phyloP scores from a whole-genome alignment of 1,140 invertebrate species.

The Hyphantria cunea region DNA sequence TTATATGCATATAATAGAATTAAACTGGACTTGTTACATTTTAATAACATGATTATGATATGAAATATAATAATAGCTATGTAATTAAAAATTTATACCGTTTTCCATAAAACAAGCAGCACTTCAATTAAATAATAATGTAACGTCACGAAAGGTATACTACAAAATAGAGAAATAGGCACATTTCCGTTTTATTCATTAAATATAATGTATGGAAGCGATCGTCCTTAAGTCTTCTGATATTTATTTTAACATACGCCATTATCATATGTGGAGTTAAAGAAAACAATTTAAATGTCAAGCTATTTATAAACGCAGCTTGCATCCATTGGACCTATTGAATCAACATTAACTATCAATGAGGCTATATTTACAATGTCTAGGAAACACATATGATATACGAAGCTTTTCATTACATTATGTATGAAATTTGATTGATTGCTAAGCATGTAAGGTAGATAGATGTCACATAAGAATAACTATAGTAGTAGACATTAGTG shows the following conservation, averaged over 20 bases:
- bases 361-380: slow-evolving; percentile 10
- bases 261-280: slow-evolving; percentile 11
- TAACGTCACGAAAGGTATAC: too few species aligned
- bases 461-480: too few species aligned
- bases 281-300: slow-evolving; percentile 21
- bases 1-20: not conserved
- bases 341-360: slow-evolving; percentile 11
- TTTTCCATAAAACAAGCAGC: too few species aligned
- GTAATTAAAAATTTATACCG: not conserved
- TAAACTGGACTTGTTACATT: not conserved
- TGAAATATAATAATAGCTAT: not conserved
- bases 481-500: too few species aligned
- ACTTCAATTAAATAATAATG: too few species aligned
- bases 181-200: too few species aligned
- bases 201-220: too few species aligned
- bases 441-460: too few species aligned
- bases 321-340: slow-evolving; percentile 20
- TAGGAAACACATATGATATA: not conserved
- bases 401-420: too few species aligned
- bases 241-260: slow-evolving; percentile 3
- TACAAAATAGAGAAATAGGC: too few species aligned
- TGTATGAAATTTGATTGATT: too few species aligned
- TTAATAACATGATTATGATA: not conserved
- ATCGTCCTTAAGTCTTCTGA: too few species aligned
- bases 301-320: slow-evolving; percentile 21